Base-by-base conservation (phyloP, 1,140 invertebrate genomes). In the Brachionus paranguensis region DNA sequence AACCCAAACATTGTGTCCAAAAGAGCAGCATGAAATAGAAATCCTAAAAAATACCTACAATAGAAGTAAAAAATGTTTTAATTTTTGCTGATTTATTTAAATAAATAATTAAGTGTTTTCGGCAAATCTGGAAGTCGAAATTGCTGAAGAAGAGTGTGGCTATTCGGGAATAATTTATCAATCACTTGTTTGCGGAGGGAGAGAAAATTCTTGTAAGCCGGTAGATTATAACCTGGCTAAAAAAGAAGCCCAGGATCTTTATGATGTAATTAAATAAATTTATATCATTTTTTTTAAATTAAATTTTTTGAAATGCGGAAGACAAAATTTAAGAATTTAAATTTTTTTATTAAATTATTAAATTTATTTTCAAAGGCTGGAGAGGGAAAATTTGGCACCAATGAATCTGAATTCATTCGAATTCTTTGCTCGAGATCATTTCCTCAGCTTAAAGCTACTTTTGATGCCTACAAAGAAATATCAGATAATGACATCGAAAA, bases 361-460 rank as follows among this genome's bases (percentile, higher is more conserved):
- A 24, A 24, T 24, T 24, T 24, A 24, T 24, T 24, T 24, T 24
- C 24, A 24, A 24, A 89, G 83, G 87, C 88, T 29, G 89, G 92
- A 12, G 92, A 93, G 87, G 92, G 89, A 78, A 92, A 92, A 87
- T 89, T 92, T 84, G 93, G 93, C 29, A 94, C 93, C 10, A 92
- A 93, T 85, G 93, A 93, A 88, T 91, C 92, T 85, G 90, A 92
- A 3, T 94, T 94, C 86, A 93, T 93, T 85, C 90, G 91, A 84
- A 92, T 94, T 83, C 88, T 94, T 83, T 91, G 91, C 1, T 91
- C 92, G 85, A 90, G 92, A 85, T 93, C 92, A 86, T 93, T 92
- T 86, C 90, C 90, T 1, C 93, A 94, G 86, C 88, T 94, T 84
- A 89, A 89, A 27, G 87, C 91, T 7, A 91, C 93, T n/a, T 93